A percentile compares a stretch with the other conserved stretches of the same genome.
phyloP scores from a whole-genome alignment of 2,797 vertebrate genomes.

The Acridotheres tristis region DNA sequence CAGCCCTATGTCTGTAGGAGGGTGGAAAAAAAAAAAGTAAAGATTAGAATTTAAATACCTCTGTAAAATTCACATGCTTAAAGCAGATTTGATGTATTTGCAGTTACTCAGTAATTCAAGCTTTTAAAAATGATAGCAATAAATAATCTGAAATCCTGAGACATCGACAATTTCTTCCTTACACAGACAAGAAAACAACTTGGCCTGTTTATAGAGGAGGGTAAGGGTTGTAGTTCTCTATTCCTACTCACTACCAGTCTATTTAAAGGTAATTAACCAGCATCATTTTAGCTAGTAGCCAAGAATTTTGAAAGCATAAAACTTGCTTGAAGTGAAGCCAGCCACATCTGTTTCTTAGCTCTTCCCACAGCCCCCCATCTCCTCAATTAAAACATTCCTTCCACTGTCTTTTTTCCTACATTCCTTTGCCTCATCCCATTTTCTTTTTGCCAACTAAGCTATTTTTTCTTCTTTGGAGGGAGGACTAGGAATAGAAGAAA shows the following conservation, averaged over 20 bases:
- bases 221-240: neutral
- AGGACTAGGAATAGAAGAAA: neutral
- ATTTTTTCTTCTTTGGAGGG: neutral
- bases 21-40: neutral
- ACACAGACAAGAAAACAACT: neutral
- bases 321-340: conserved; percentile 48
- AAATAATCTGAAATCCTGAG: neutral
- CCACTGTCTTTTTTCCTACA: conserved; percentile 14
- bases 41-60: neutral
- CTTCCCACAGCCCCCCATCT: neutral
- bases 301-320: conserved; percentile 11
- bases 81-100: neutral
- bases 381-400: conserved; percentile 59
- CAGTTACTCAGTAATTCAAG: neutral
- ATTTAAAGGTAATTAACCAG: conserved; percentile 53
- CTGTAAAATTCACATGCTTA: neutral
- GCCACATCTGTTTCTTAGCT: conserved; percentile 53
- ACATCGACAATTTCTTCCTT: neutral
- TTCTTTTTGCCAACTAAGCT: conserved; percentile 35
- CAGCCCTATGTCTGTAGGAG: conserved; percentile 89
- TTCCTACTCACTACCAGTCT: neutral
- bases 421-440: neutral
- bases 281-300: conserved; percentile 7
- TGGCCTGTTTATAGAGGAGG: neutral
- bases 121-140: neutral